phyloP scores from a whole-genome alignment of 2,113 vertebrate genomes.

The Sterrhoptilus dennistouni region DNA sequence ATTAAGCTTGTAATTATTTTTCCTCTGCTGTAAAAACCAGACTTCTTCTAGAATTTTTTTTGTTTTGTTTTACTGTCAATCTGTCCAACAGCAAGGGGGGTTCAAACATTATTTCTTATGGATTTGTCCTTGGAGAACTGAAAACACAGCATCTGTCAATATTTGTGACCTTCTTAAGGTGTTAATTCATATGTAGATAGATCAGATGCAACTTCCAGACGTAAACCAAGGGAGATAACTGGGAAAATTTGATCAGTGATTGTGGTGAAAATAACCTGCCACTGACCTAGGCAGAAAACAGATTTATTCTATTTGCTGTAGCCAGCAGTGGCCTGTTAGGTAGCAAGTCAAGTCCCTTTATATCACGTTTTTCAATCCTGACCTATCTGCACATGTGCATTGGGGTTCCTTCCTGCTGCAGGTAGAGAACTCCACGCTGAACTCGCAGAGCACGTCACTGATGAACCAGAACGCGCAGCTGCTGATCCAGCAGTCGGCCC shows the following conservation, averaged over 20 bases:
- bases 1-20: neutral
- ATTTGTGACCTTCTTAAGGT: neutral
- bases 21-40: neutral
- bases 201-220: neutral
- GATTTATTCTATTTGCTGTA: neutral
- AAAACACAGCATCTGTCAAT: neutral
- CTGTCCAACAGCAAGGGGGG: neutral
- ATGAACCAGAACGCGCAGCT: slow-evolving; percentile 95
- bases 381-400: neutral
- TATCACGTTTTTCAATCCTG: neutral
- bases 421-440: slow-evolving; percentile 96
- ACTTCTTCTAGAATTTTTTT: neutral
- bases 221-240: neutral
- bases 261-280: neutral
- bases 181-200: neutral
- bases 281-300: neutral
- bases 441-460: slow-evolving; percentile 88
- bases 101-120: neutral
- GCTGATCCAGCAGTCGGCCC: slow-evolving; percentile 87
- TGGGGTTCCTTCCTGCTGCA: slow-evolving; percentile 39
- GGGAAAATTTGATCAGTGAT: neutral
- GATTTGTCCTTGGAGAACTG: neutral
- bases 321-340: neutral
- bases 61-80: neutral
- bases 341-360: neutral